phyloP scores from a whole-genome alignment of 2,113 vertebrate species.

The Lota lota region DNA sequence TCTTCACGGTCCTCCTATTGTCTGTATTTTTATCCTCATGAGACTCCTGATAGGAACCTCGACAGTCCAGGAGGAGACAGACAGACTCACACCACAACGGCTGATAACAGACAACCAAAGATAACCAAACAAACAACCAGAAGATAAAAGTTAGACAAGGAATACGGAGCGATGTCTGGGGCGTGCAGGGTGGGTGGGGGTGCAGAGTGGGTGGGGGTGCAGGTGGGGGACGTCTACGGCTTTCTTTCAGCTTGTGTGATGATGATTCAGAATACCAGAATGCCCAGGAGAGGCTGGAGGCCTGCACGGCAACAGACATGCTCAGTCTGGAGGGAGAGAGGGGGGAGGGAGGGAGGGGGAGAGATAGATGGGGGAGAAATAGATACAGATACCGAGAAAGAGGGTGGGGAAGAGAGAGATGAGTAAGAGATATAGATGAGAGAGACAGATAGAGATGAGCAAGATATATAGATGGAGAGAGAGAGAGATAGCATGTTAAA shows the following conservation, averaged over 20 bases:
- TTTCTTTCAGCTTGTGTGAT: not conserved
- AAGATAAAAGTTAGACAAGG: no score
- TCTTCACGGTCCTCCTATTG: no score
- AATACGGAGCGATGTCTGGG: no score
- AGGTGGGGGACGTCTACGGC: not conserved
- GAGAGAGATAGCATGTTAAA: constrained; percentile 4
- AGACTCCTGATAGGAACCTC: no score
- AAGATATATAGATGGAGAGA: constrained; percentile 36
- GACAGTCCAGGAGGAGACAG: no score
- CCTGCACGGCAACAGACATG: constrained; percentile 79
- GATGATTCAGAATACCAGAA: constrained; percentile 83
- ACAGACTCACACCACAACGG: no score
- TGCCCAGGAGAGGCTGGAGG: constrained; percentile 85
- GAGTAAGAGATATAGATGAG: not conserved
- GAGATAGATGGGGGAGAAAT: constrained; percentile 18
- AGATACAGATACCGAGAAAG: constrained; percentile 27
- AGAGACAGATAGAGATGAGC: constrained; percentile 1
- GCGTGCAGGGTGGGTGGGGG: not conserved
- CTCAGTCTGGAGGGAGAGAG: constrained; percentile 71
- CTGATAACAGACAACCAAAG: no score
- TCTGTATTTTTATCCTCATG: no score
- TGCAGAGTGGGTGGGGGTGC: not conserved
- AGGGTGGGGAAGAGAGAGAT: not conserved
- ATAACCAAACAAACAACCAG: no score
- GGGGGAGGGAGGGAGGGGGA: constrained; percentile 8